phyloP scores from a whole-genome alignment of 2,113 vertebrate species.

The Pelobates fuscus region DNA sequence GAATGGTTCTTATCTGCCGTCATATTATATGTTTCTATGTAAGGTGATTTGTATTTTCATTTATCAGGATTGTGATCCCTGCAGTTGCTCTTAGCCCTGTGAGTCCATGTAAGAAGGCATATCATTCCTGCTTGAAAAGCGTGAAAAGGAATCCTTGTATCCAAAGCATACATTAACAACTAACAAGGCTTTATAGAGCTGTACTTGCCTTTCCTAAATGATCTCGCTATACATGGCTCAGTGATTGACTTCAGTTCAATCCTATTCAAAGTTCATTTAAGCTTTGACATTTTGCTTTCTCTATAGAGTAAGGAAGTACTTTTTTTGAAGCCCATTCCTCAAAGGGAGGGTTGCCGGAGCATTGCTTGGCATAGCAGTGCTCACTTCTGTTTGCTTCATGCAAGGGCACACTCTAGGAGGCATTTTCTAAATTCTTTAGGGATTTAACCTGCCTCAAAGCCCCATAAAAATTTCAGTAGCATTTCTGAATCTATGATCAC shows the following conservation, averaged over 20 bases:
- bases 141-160: too few species aligned
- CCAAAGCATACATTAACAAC: too few species aligned
- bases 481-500: constrained; percentile 48
- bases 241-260: neutral
- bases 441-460: constrained; percentile 18
- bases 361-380: constrained; percentile 10
- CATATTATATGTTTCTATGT: too few species aligned
- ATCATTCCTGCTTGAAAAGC: too few species aligned
- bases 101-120: too few species aligned
- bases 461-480: constrained; percentile 21
- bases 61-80: too few species aligned
- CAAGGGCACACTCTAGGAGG: constrained; percentile 9
- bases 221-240: neutral
- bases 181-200: too few species aligned
- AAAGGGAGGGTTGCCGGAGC: constrained; percentile 13
- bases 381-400: constrained; percentile 6
- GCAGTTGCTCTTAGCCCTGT: too few species aligned
- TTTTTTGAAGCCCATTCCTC: constrained; percentile 35
- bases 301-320: neutral
- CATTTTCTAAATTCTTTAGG: neutral
- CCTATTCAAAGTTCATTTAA: constrained; percentile 35
- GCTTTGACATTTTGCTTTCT: constrained; percentile 36
- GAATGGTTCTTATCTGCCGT: too few species aligned
- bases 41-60: too few species aligned
- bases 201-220: neutral